These are phyloP conservation scores for Catharus bicknelli DNA, from an alignment of 2,113 vertebrate species.

Conservation along the genomic window DNA sequence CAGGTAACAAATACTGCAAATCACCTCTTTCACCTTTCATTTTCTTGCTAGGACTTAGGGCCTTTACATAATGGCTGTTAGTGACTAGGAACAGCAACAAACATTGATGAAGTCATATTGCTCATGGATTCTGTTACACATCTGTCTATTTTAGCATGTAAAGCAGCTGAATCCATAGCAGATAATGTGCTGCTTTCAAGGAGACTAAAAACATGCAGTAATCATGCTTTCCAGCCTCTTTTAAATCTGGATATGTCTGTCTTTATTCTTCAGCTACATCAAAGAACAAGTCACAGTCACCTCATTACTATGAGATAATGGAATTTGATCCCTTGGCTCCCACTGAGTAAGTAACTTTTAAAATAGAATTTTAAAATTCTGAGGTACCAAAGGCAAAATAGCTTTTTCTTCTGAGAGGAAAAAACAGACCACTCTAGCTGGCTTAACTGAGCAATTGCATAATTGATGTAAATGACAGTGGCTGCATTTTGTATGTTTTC, in stretches of 20 bases:
- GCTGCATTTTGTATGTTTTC: neutral
- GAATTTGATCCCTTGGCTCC: conserved; percentile 81
- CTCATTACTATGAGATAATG: conserved; percentile 78
- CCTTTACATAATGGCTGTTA: neutral
- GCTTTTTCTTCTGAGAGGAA: neutral
- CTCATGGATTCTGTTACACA: neutral
- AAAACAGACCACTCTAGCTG: neutral
- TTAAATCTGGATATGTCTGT: neutral
- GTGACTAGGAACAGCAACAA: neutral
- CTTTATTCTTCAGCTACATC: conserved; percentile 31
- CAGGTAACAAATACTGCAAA: conserved; percentile 52
- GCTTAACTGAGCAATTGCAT: neutral
- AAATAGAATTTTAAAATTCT: neutral
- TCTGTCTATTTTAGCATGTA: neutral
- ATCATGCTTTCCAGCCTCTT: neutral
- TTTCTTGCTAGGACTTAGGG: neutral
- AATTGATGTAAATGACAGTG: neutral
- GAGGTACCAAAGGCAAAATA: neutral
- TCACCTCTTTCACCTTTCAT: neutral
- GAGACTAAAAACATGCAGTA: neutral
- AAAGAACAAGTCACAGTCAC: conserved; percentile 55
- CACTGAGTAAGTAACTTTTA: conserved; percentile 76
- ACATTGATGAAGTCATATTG: neutral
- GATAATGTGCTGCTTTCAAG: neutral
- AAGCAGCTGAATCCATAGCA: neutral